phyloP scores from a whole-genome alignment of 2,113 vertebrate species.

The Dendrocopos noguchii region DNA sequence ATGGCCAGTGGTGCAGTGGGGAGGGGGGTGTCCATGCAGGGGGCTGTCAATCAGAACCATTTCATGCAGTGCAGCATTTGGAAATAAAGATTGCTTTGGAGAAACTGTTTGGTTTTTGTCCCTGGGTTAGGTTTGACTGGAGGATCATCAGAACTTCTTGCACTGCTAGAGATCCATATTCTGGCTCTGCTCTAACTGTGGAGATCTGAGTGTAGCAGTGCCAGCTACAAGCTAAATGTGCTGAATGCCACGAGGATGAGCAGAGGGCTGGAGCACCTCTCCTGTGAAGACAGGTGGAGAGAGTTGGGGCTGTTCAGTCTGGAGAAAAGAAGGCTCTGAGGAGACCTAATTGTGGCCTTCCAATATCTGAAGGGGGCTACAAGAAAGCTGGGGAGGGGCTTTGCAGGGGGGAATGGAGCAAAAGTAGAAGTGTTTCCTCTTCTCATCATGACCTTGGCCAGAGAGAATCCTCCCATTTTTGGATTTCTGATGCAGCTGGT shows the following conservation, averaged over 20 bases:
- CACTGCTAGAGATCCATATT: not conserved
- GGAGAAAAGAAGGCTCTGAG: no score
- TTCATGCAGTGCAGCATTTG: not conserved
- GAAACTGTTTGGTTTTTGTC: not conserved
- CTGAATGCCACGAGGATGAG: not conserved
- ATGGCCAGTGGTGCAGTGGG: not conserved
- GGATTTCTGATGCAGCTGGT: not conserved
- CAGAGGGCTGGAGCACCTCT: no score
- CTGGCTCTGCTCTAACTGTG: not conserved
- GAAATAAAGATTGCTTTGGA: slow-evolving; percentile 45
- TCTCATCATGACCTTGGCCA: not conserved
- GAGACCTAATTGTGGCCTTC: no score
- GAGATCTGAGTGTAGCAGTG: not conserved
- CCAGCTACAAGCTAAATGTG: not conserved
- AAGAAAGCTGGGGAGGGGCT: no score
- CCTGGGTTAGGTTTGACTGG: not conserved
- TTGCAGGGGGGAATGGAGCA: no score
- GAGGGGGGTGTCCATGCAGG: not conserved
- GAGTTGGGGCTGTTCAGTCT: no score
- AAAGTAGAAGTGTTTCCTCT: not conserved
- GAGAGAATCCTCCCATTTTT: not conserved
- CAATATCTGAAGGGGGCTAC: no score
- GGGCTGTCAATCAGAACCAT: not conserved
- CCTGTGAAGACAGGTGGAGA: no score
- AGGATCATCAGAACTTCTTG: not conserved